phyloP scores from a whole-genome alignment of 2,113 vertebrate species.

The Pagrus major region DNA sequence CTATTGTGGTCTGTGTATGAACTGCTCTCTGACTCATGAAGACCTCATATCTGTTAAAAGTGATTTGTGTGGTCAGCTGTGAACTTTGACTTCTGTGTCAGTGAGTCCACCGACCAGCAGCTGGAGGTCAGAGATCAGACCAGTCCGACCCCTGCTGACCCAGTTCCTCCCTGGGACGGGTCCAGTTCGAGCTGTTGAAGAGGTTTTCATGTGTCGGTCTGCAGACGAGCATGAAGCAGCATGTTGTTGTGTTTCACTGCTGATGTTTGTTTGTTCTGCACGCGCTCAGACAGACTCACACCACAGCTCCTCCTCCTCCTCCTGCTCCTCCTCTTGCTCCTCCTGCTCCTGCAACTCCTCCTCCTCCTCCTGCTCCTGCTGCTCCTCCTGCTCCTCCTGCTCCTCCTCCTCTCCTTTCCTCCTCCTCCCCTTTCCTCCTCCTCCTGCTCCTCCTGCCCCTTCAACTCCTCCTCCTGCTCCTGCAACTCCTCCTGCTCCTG shows the following conservation, averaged over 20 bases:
- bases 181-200: too few species aligned
- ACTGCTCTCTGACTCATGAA: background rate
- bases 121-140: background rate
- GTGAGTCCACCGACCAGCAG: background rate
- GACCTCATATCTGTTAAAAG: background rate
- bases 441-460: too few species aligned
- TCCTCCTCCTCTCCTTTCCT: too few species aligned
- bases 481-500: too few species aligned
- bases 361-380: background rate
- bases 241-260: background rate
- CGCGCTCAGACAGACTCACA: conserved; percentile 33
- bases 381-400: too few species aligned
- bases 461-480: too few species aligned
- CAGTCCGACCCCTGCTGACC: too few species aligned
- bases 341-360: too few species aligned
- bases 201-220: conserved; percentile 1
- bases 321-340: background rate
- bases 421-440: too few species aligned
- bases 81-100: background rate
- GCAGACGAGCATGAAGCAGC: background rate
- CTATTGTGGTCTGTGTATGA: background rate
- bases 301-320: background rate
- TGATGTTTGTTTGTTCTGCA: conserved; percentile 24
- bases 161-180: too few species aligned
- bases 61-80: background rate